A percentile compares a stretch with the other conserved stretches of the same genome.
Conservation (phyloP, 2,797 vertebrate species). For the Acanthiza pusilla region DNA sequence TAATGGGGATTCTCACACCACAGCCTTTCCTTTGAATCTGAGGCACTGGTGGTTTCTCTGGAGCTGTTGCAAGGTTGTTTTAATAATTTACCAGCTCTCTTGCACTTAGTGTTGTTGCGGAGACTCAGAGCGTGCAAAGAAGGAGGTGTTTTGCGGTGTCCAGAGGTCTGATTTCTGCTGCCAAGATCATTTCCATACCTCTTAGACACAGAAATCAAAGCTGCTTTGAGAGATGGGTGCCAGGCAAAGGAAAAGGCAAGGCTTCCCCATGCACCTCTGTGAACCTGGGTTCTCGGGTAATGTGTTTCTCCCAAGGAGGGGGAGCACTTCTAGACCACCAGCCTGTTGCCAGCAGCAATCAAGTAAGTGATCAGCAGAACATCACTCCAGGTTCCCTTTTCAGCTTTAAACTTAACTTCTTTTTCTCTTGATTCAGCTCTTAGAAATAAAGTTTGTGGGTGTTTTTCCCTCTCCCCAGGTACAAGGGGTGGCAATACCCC, state of each 20-base stretch:
- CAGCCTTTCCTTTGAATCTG: slow-evolving; percentile 54
- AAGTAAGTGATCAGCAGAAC: slow-evolving; percentile 1
- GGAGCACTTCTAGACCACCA: slow-evolving; percentile 17
- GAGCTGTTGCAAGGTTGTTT: slow-evolving; percentile 62
- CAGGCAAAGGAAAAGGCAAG: background rate
- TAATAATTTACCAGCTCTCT: slow-evolving; percentile 59
- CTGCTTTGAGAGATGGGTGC: background rate
- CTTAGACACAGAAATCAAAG: slow-evolving; percentile 58
- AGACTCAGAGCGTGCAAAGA: slow-evolving; percentile 20
- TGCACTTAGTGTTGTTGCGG: slow-evolving; percentile 39
- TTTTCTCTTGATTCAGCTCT: accelerated
- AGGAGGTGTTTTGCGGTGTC: background rate
- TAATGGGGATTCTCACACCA: slow-evolving; percentile 65
- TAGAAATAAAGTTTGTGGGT: background rate
- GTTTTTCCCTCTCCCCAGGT: background rate
- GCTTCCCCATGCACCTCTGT: too few relatives aligned
- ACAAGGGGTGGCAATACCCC: accelerated
- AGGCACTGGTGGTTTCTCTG: slow-evolving; percentile 41
- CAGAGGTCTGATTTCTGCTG: slow-evolving; percentile 24
- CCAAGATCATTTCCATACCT: background rate
- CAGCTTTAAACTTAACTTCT: background rate
- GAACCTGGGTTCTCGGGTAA: background rate
- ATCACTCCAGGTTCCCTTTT: background rate
- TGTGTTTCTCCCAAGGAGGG: background rate
- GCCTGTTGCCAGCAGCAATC: background rate